Base-by-base conservation (phyloP, 2,888 invertebrate species). In the Chymomyza procnemis region DNA sequence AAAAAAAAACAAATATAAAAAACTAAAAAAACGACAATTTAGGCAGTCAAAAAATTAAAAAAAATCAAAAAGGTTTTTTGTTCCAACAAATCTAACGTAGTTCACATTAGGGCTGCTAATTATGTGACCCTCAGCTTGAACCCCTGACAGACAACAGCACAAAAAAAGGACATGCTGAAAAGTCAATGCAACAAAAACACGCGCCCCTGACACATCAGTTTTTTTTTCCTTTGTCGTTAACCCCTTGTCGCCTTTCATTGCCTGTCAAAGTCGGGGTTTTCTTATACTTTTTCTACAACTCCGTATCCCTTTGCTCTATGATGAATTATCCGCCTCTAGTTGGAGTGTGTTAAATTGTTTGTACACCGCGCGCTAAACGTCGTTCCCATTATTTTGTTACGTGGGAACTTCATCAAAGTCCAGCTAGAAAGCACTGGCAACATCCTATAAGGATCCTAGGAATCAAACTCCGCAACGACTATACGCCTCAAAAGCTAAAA, bases 331-430 rank as follows among this genome's bases (percentile, higher is more conserved):
- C 21, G 18, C 0, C 14, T 18, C 19, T 54, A 21, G 54, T 54
- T 76, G 67, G 65, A 83, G 80, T 81, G 81, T 78, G 85, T 78
- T 79, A 82, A 85, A 85, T 76, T 66, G 85, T 75, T 76, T 65
- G 71, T 58, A 62, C 67, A 77, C 69, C 78, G 59, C 81, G 66
- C 69, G 76, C 67, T 67, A 65, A 76, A 69, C 52, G 70, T 19
- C 16, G 16, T 19, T 50, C 18, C 50, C 16, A 9, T 50, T n/a
- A n/a, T 19, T 18, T 16, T 41, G 50, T 5, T 18, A 48, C 48
- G 48, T 50, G 50, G 50, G 50, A 50, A 50, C 9, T 50, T 50
- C 9, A 6, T 12, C 50, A 3, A 41, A 41, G 34, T 41, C 34
- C 34, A 12, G 34, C 12, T 41, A 41, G 12, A 41, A n/a, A n/a